A percentile compares a stretch with the other conserved stretches of the same genome.
These are phyloP conservation scores for Fukomys damarensis DNA, from an alignment of 2,113 vertebrate species.

Conservation along the genomic window DNA sequence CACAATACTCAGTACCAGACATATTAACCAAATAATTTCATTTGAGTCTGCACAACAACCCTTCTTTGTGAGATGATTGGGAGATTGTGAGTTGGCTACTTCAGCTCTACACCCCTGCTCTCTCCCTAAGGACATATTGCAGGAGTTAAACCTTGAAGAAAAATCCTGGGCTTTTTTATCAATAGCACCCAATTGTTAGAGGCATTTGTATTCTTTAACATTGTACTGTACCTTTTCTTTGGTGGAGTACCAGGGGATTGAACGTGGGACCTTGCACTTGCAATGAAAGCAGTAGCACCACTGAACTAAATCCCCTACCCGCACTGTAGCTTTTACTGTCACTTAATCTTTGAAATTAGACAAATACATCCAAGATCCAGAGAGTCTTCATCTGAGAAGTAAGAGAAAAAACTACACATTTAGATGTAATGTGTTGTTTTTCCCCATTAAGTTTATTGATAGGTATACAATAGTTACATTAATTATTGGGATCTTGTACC, in stretches of 20 bases:
- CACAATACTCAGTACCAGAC: conserved; percentile 25
- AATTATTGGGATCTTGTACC: too few species aligned
- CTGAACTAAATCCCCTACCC: too few species aligned
- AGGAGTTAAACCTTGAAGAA: conserved; percentile 23
- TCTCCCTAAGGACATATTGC: not conserved
- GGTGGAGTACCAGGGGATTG: too few species aligned
- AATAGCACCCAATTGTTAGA: not conserved
- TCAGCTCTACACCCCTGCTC: not conserved
- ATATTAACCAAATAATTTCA: conserved; percentile 53
- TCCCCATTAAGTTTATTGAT: too few species aligned
- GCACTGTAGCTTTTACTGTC: conserved; percentile 17
- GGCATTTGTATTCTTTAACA: conserved; percentile 32
- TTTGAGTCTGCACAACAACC: conserved; percentile 28
- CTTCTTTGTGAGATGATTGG: conserved; percentile 14
- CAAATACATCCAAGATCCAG: not conserved
- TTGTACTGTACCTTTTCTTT: not conserved
- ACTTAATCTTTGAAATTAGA: conserved; percentile 55
- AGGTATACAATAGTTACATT: too few species aligned
- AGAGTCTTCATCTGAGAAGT: not conserved
- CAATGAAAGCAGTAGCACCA: too few species aligned
- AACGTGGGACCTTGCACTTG: too few species aligned
- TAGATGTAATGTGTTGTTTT: too few species aligned
- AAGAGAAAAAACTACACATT: not conserved
- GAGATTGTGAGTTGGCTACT: not conserved
- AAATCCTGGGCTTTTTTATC: not conserved